These are phyloP conservation scores for Coturnix japonica DNA, from an alignment of 2,113 vertebrate species.

Conservation along the genomic window DNA sequence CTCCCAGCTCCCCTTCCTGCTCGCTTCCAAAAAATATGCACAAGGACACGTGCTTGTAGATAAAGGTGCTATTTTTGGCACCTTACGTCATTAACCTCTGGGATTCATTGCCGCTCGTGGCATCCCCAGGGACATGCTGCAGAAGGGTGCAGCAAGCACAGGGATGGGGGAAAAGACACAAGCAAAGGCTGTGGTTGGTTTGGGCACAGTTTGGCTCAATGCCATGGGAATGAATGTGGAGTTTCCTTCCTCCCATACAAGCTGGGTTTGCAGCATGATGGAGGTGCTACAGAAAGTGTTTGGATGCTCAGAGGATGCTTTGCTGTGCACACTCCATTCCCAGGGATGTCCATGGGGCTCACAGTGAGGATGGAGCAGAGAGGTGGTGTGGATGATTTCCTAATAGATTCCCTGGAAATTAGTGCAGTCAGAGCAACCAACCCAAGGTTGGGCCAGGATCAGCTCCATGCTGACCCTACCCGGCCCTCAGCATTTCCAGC, in stretches of 20 bases:
- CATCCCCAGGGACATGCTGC: background rate
- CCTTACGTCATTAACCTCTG: background rate
- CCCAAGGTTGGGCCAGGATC: background rate
- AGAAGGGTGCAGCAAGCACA: background rate
- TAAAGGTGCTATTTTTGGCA: background rate
- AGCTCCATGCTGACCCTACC: fast-evolving
- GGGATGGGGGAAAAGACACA: background rate
- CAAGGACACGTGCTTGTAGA: fast-evolving
- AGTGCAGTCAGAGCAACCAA: background rate
- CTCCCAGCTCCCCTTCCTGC: fast-evolving
- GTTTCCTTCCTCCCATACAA: background rate
- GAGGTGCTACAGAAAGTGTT: background rate
- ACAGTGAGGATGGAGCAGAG: background rate
- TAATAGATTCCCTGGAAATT: background rate
- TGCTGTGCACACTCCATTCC: background rate
- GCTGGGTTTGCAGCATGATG: background rate
- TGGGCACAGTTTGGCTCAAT: background rate
- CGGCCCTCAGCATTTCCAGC: background rate
- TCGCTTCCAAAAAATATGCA: background rate
- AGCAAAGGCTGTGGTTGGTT: background rate
- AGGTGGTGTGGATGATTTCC: background rate
- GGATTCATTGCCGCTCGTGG: fast-evolving
- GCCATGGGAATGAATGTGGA: fast-evolving
- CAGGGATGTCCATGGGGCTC: background rate
- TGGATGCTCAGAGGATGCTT: background rate